Conservation (phyloP, 2,797 vertebrate genomes). For the Moxostoma hubbsi region DNA sequence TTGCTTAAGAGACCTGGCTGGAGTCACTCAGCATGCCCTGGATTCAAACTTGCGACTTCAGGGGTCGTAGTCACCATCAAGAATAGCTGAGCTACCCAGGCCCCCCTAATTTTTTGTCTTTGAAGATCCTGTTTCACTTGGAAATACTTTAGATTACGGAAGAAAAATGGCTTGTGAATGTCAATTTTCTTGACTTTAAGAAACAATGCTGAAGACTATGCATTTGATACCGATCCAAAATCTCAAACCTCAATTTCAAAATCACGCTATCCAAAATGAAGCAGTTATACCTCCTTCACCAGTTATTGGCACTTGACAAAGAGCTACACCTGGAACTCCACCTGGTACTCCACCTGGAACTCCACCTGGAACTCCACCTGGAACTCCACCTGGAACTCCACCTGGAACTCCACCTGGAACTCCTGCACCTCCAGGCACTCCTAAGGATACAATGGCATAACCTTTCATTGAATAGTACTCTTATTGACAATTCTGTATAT, state of each 20-base stretch:
- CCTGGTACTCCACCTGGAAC: background rate
- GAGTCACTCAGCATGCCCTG: too few species aligned
- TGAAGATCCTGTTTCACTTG: too few species aligned
- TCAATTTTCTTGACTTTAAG: too few species aligned
- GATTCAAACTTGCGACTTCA: too few species aligned
- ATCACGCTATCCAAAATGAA: background rate
- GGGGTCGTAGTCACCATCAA: too few species aligned
- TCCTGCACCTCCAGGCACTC: constrained; percentile 55
- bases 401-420: constrained; percentile 8
- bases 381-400: background rate
- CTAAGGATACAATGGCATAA: constrained; percentile 4
- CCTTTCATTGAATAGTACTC: background rate
- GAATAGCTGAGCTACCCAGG: too few species aligned
- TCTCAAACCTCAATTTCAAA: background rate
- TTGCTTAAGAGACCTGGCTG: too few species aligned
- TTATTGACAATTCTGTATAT: background rate
- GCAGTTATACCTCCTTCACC: constrained; percentile 12
- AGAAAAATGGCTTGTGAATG: too few species aligned
- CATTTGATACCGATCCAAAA: background rate
- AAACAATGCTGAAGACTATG: background rate
- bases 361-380: background rate
- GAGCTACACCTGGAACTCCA: background rate
- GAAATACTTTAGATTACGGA: too few species aligned
- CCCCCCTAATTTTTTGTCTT: too few species aligned
- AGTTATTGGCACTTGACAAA: background rate